phyloP scores from a whole-genome alignment of 2,113 vertebrate species.

The Bungarus multicinctus region DNA sequence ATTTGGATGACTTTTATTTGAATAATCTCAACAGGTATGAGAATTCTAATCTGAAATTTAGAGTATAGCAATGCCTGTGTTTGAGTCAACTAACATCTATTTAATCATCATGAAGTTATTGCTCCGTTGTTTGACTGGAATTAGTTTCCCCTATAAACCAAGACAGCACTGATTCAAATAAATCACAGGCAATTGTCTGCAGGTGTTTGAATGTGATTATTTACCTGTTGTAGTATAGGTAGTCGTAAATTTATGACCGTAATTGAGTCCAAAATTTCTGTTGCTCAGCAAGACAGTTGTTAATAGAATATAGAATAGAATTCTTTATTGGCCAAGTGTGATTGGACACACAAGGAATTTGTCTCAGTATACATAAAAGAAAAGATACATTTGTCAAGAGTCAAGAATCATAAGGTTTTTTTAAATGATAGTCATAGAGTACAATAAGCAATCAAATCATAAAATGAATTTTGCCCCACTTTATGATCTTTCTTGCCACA shows the following conservation, averaged over 20 bases:
- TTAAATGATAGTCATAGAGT: too few relatives aligned
- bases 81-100: not conserved
- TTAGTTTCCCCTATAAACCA: not conserved
- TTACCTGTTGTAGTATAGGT: not conserved
- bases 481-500: not conserved
- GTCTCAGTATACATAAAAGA: too few relatives aligned
- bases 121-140: not conserved
- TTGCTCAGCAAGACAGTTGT: not conserved
- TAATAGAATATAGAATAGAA: not conserved
- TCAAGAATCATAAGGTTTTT: too few relatives aligned
- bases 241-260: not conserved
- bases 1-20: not conserved
- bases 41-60: not conserved
- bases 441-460: too few relatives aligned
- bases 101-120: not conserved
- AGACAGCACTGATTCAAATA: not conserved
- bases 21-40: not conserved
- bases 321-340: too few relatives aligned
- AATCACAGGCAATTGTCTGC: not conserved
- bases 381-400: too few relatives aligned
- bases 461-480: not conserved
- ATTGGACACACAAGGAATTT: too few relatives aligned
- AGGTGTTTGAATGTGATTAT: not conserved
- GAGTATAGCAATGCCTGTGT: not conserved
- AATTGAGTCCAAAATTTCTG: not conserved